A percentile compares a stretch with the other conserved stretches of the same genome.
Conservation (phyloP, 2,888 invertebrate species). For the Lamellibrachia satsuma region DNA sequence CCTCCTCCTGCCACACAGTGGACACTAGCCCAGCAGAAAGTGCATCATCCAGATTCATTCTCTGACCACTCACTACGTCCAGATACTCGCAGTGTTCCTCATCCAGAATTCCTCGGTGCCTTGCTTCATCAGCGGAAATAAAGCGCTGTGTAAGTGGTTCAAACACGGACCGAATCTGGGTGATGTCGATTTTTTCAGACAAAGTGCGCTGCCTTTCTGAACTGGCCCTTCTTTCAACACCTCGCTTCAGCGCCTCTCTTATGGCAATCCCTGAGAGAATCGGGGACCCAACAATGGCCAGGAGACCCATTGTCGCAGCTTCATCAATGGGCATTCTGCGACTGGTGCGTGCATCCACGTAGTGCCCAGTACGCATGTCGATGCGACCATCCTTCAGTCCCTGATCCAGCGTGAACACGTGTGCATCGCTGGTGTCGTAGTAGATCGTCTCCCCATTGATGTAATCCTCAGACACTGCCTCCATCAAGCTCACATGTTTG, state of each 20-base stretch:
- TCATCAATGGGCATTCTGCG: slow-evolving; percentile 32
- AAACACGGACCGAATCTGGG: not conserved
- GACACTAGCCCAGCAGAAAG: slow-evolving; percentile 62
- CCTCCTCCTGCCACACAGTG: slow-evolving; percentile 20
- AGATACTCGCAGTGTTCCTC: slow-evolving; percentile 52
- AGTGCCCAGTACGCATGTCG: slow-evolving; percentile 73
- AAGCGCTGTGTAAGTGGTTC: not conserved
- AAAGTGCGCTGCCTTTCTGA: not conserved
- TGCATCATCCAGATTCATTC: slow-evolving; percentile 80
- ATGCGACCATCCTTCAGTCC: slow-evolving; percentile 83
- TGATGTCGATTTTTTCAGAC: not conserved
- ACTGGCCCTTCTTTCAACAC: not conserved
- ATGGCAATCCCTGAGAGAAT: slow-evolving; percentile 79
- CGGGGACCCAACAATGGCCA: slow-evolving; percentile 88
- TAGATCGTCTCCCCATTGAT: slow-evolving; percentile 40
- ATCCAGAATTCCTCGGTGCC: slow-evolving; percentile 79
- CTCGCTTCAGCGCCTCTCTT: slow-evolving; percentile 27
- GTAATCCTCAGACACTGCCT: slow-evolving; percentile 26
- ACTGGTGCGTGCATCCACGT: slow-evolving; percentile 74
- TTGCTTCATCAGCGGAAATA: slow-evolving; percentile 57
- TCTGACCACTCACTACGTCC: slow-evolving; percentile 71
- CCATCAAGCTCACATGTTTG: slow-evolving; percentile 30
- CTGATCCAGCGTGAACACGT: slow-evolving; percentile 33
- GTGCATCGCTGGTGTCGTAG: slow-evolving; percentile 30
- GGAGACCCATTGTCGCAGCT: slow-evolving; percentile 64